Base-by-base conservation (phyloP, 2,113 vertebrate genomes). In the Salvelinus fontinalis region DNA sequence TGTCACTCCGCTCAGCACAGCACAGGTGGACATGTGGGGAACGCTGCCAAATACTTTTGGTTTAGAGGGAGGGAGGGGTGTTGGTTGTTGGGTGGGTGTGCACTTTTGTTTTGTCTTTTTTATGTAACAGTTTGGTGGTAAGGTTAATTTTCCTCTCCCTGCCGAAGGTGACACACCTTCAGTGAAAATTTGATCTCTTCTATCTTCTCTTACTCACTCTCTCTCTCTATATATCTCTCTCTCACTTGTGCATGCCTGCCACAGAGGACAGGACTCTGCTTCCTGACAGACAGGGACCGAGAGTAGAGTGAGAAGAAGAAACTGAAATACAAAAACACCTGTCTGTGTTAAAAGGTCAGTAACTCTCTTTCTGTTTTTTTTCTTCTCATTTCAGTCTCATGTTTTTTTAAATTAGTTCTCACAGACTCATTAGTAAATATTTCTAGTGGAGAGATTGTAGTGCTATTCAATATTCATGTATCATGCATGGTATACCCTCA, bases 21-120 rank as follows among this genome's bases (percentile, higher is more conserved):
- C 94, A 95, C 96, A 99, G 97, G 97, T 99, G 97, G 96, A 99
- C 92, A 83, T 75, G 87, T 86, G 91, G 90, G 95, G 95, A 95
- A 79, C 27, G 0, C 78, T 95, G 97, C 97, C 97, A 98, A 96
- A 44, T 44, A 44, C 92, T 97, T 98, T 95, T 94, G 95, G 94
- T 96, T 95, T 92, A 90, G 92, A 93, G 94, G 95, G 96, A 97
- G 96, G 95, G 96, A 96, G 96, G 94, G 93, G 89, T 91, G 88
- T 90, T 90, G 90, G 88, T 86, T 89, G 89, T 87, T 93, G 91
- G 93, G 94, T 92, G 94, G 95, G 96, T 96, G 95, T 93, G 92
- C 93, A 92, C 90, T 87, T 86, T 80, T 71, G 39, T 44, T 44
- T 44, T 44, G 39, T 44, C 39, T 44, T 44, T 44, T 39, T 44